Base-by-base conservation (phyloP, 2,797 vertebrate genomes). In the Rhinatrema bivittatum region DNA sequence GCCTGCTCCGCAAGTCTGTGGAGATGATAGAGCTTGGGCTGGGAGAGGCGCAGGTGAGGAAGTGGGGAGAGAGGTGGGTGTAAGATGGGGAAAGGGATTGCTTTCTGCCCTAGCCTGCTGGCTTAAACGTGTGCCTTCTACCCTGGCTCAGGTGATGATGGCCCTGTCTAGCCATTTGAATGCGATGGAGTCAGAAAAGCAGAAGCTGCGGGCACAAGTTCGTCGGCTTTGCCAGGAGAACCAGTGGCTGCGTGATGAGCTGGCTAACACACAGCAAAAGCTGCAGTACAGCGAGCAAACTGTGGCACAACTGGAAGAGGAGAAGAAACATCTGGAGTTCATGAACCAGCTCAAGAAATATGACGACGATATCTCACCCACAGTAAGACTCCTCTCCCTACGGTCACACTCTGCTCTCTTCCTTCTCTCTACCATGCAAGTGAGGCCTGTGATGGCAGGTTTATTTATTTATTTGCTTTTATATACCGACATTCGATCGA, bases 311-410 rank as follows among this genome's bases (percentile, higher is more conserved):
- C 83, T 99, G 30, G 94, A 99, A 74, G 94, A 99, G 68, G 96
- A 98, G 68, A 99, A 99, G 79, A 98, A 97, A 34, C 94, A 99
- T 56, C 83, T 99, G 42, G 91, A 97, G 72, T 99, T 98, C 68
- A 89, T 98, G 89, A 93, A 95, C 62, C 93, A 97, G 82, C 83
- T 99, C 31, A 93, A 97, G 68, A 97, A 98, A 46, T 99, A 98
- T 0, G 96, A 99, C 0, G 93, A 97, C 13, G 94, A 98, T 3
- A 82, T 90, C 13, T 95, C 94, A 0, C 79, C 91, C 28, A 78
- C 81, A 54, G 94, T 99, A 70, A 84, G 89, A 20, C 5, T n/a
- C n/a, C n/a, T n/a, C n/a, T n/a, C n/a, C n/a, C n/a, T n/a, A n/a
- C n/a, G n/a, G n/a, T n/a, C n/a, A n/a, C n/a, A n/a, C n/a, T n/a